These are phyloP conservation scores for Littorina saxatilis DNA, from an alignment of 1,140 invertebrate genomes.

Conservation along the genomic window DNA sequence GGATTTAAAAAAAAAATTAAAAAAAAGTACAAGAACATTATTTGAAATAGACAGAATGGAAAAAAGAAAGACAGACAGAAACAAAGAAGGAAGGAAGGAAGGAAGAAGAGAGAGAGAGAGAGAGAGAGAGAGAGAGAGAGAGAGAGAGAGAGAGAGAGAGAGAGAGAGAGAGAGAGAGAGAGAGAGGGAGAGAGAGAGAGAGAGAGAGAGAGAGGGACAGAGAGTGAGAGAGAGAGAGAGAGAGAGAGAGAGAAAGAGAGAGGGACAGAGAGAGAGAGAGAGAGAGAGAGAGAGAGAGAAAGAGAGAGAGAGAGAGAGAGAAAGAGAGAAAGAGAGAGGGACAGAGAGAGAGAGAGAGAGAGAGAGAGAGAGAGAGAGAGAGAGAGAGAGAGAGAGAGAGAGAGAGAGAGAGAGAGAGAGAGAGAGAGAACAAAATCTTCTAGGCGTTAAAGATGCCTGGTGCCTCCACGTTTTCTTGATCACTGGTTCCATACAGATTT, in stretches of 20 bases:
- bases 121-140: conserved; percentile 2
- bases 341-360: no score
- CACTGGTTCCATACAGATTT: no score
- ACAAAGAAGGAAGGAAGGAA: neutral
- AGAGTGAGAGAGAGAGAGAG: conserved; percentile 4
- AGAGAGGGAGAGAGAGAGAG: neutral
- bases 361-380: neutral
- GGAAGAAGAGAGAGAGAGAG: neutral
- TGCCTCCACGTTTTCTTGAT: no score
- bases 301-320: neutral
- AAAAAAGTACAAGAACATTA: no score
- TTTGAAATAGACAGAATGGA: neutral
- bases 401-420: neutral
- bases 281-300: neutral
- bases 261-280: no score
- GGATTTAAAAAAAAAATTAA: no score
- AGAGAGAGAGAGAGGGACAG: neutral
- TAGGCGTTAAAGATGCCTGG: no score
- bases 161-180: conserved; percentile 17
- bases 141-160: conserved; percentile 8
- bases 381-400: neutral
- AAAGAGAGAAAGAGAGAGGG: no score
- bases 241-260: conserved; percentile 9
- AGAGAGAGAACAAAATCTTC: no score
- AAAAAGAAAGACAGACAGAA: neutral